phyloP scores from a whole-genome alignment of 2,888 invertebrate genomes.

The Patella pellucida region DNA sequence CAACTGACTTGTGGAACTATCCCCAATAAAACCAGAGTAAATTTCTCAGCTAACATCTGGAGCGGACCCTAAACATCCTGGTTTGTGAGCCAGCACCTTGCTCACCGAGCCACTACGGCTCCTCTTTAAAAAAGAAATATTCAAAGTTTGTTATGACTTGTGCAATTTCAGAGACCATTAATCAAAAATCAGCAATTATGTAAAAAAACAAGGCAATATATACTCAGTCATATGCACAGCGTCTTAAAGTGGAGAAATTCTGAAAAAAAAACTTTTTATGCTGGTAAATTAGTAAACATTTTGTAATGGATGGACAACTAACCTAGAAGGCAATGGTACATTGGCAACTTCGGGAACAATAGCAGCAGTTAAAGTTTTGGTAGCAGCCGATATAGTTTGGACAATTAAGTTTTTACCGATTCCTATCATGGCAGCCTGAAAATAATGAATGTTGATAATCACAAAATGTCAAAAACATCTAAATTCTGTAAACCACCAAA shows the following conservation, averaged over 20 bases:
- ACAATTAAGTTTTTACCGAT: conserved; percentile 68
- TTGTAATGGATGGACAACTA: conserved; percentile 26
- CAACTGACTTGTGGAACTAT: too few species aligned
- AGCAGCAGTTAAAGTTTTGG: conserved; percentile 70
- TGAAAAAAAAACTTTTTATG: neutral
- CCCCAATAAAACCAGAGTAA: neutral
- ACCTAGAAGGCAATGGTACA: conserved; percentile 69
- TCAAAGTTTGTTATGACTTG: too few species aligned
- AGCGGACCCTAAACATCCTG: too few species aligned
- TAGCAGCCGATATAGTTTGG: conserved; percentile 68
- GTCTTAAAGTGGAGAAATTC: too few species aligned
- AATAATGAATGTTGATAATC: conserved; percentile 15
- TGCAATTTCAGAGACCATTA: too few species aligned
- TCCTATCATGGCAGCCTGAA: conserved; percentile 65
- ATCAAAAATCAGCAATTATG: too few species aligned
- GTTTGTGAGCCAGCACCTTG: too few species aligned
- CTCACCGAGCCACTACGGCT: too few species aligned
- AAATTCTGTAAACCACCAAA: neutral
- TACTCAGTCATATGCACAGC: too few species aligned
- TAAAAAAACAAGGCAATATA: too few species aligned
- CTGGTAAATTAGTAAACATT: neutral
- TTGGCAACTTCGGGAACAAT: conserved; percentile 69
- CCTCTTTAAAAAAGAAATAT: too few species aligned
- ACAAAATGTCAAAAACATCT: neutral
- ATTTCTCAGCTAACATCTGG: neutral